Conservation (phyloP, 2,797 vertebrate genomes). For the Mareca penelope region DNA sequence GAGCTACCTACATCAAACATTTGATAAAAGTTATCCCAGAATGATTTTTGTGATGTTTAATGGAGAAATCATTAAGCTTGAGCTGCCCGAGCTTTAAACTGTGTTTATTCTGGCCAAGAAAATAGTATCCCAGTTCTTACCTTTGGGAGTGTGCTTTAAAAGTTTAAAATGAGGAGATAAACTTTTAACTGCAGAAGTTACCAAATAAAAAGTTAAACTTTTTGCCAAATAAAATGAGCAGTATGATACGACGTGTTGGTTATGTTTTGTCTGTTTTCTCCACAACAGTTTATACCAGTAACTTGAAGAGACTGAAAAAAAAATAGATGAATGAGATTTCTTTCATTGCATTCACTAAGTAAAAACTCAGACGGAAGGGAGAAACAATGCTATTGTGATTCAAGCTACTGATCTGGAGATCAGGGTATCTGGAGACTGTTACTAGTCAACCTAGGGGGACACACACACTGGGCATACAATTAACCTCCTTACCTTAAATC, state of each 20-base stretch:
- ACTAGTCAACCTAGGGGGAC: not conserved
- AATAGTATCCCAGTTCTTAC: not conserved
- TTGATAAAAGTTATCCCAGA: not conserved
- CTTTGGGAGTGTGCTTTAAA: not conserved
- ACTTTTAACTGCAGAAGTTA: not conserved
- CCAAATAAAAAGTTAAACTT: not conserved
- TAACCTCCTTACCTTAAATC: slow-evolving; percentile 23
- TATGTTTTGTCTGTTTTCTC: not conserved
- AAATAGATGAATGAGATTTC: not conserved
- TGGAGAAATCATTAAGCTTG: not conserved
- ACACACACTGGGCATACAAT: not conserved
- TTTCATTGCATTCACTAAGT: not conserved
- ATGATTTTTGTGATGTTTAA: not conserved
- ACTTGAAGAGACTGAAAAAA: not conserved
- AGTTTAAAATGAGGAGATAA: not conserved
- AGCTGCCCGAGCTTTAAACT: not conserved
- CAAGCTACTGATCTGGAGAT: slow-evolving; percentile 1
- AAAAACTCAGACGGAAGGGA: not conserved
- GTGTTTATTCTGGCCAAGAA: not conserved
- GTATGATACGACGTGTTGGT: rapidly evolving
- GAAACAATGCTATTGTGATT: not conserved
- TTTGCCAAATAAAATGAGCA: not conserved
- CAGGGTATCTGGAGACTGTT: not conserved
- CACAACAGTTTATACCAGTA: not conserved
- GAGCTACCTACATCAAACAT: not conserved